Evolutionary conservation across 2,797 vertebrate species (phyloP).

Genomic region (Psittacula echo): DNA sequence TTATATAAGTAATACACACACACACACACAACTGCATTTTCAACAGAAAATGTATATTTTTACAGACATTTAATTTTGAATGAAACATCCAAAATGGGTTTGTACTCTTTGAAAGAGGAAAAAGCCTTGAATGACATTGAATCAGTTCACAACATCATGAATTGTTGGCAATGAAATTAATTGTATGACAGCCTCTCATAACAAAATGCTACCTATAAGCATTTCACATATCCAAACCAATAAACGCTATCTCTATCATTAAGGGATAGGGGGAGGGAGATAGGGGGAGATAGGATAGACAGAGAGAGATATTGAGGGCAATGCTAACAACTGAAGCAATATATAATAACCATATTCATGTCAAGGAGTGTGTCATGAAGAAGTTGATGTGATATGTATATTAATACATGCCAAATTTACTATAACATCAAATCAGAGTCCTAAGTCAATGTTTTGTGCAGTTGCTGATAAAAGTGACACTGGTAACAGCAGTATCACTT

Average conservation of each 20-base stretch:
- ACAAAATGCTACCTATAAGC: not conserved
- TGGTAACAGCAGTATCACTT: constrained; percentile 33
- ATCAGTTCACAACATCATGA: not conserved
- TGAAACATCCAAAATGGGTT: not conserved
- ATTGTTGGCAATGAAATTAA: not conserved
- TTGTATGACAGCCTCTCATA: not conserved
- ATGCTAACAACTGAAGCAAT: not conserved
- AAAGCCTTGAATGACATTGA: not conserved
- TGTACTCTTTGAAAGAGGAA: not conserved
- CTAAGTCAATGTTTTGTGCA: constrained; percentile 3
- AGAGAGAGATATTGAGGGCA: not conserved
- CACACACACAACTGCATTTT: not conserved
- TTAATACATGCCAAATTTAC: constrained; percentile 32
- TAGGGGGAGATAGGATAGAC: not conserved
- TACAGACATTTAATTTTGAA: not conserved
- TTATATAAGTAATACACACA: not conserved
- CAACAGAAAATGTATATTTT: not conserved
- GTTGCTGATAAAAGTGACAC: constrained; percentile 40
- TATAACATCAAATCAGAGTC: constrained; percentile 34
- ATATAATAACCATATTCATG: not conserved
- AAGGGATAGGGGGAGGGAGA: not conserved
- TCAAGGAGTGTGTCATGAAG: not conserved
- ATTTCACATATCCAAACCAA: not conserved
- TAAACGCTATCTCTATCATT: not conserved
- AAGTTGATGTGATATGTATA: not conserved